Percentiles rank a stretch among this genome's conserved stretches.
Evolutionary conservation across 2,797 vertebrate genomes (phyloP).

Genomic region (Hypotaenidia philippensis): DNA sequence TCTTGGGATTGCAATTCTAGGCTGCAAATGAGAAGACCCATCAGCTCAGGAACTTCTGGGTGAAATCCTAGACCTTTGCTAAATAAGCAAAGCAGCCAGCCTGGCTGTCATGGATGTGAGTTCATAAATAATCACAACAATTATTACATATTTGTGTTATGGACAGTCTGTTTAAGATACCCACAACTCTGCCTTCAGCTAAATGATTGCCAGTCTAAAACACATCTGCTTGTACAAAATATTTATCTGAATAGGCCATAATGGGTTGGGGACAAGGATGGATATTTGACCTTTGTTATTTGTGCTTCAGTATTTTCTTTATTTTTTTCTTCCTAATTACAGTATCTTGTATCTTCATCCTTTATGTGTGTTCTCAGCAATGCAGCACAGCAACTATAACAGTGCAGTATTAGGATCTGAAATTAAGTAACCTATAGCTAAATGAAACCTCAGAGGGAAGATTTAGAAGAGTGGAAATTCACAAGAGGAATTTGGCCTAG

Average conservation of each 20-base stretch:
- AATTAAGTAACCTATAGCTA: background rate
- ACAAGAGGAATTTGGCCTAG: background rate
- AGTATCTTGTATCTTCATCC: background rate
- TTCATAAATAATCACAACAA: background rate
- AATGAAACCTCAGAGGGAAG: background rate
- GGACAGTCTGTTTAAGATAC: background rate
- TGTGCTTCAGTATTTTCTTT: background rate
- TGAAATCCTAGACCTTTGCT: background rate
- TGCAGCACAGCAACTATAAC: background rate
- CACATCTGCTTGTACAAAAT: background rate
- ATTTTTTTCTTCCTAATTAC: background rate
- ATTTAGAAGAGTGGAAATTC: background rate
- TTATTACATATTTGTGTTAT: background rate
- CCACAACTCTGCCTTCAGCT: background rate
- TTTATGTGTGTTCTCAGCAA: background rate
- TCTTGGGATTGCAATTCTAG: background rate
- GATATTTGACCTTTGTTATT: background rate
- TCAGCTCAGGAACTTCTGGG: slow-evolving; percentile 4
- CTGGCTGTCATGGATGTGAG: background rate
- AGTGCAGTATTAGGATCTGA: background rate
- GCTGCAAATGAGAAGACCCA: background rate
- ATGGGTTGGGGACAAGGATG: background rate
- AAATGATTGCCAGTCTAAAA: background rate
- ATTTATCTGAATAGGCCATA: background rate
- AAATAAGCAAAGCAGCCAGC: slow-evolving; percentile 4